Base-by-base conservation (phyloP, 2,797 vertebrate species). In the Aplochiton taeniatus region DNA sequence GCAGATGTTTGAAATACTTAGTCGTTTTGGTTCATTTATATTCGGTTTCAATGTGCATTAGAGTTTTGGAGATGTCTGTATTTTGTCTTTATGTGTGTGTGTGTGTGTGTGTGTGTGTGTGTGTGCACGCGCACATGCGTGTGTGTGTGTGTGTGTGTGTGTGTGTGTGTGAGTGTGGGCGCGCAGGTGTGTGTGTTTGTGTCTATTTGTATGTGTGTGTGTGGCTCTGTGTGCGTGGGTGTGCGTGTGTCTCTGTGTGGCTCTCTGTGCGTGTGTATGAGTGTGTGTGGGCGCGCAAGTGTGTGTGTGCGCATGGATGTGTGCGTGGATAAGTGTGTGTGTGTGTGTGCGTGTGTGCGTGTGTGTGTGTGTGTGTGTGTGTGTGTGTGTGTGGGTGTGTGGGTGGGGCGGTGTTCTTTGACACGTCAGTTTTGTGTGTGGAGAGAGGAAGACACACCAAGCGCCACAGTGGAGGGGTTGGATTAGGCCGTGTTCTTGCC, bases 401-500 rank as follows among this genome's bases (percentile, higher is more conserved):
- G 43, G 57, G 11, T 41, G 53, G 55, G 13, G 70, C 9, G 12
- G 31, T 31, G 3, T 31, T 31, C 31, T 31, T 31, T 31, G 31
- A 2, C 3, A 3, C 6, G 31, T 31, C 31, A 3, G 31, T 31
- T 31, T 31, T 31, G 31, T 31, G 68, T 74, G 65, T 60, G 66
- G 50, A 57, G 69, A 78, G 53, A 74, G 41, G 18, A 31, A 42
- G 44, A 47, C 63, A 66, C 52, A 74, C 60, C 11, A 19, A 48
- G 16, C 52, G 61, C 54, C 71, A 51, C 62, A 17, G 53, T 55
- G 45, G 75, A 61, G 70, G 14, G 18, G 65, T n/a, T 14, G 69
- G 82, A 84, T 88, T 79, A 78, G 81, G 46, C 56, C 68, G 11
- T 77, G 83, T 80, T 87, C 63, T 81, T 70, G 68, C 63, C 73